Base-by-base conservation (phyloP, 2,113 vertebrate genomes). In the Desmodus rotundus region DNA sequence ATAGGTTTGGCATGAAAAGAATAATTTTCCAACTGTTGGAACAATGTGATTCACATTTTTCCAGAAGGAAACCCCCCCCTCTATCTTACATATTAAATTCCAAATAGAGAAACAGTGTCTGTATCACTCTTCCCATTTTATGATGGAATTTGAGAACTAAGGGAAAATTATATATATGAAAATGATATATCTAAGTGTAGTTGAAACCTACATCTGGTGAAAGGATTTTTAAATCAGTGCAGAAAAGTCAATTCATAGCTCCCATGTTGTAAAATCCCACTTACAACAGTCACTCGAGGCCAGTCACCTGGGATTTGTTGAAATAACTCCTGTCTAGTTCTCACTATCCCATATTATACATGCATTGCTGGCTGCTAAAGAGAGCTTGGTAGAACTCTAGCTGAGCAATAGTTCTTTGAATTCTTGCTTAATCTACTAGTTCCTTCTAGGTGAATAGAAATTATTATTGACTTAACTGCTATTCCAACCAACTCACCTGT, bases 71-170 rank as follows among this genome's bases (percentile, higher is more conserved):
- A 70, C n/a, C n/a, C n/a, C n/a, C n/a, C 15, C 5, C 24, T 90
- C 85, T 97, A 95, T 97, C 96, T 97, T 97, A 89, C 50, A 96
- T 97, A 97, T 97, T 97, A 97, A 97, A 97, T 97, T 96, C 96
- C 87, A 94, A 95, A 94, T 93, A 97, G 56, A 96, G 97, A 93
- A 97, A 96, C 72, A 76, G 92, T 93, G 91, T 97, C 85, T 95
- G 68, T 72, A 89, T 94, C 91, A 91, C 74, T 96, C 93, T 87
- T 94, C 94, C 84, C 38, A 36, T 63, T 97, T 97, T 96, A 97
- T 80, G 87, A 61, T 94, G 95, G 82, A 97, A 97, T 97, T 96
- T 95, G 96, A 98, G 96, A 96, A 95, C 63, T 20, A 28, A 97
- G 58, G 90, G 52, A 97, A 97, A 97, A 89, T 85, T 41, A 74